Base-by-base conservation (phyloP, 2,113 vertebrate genomes). In the Fulmarus glacialis region DNA sequence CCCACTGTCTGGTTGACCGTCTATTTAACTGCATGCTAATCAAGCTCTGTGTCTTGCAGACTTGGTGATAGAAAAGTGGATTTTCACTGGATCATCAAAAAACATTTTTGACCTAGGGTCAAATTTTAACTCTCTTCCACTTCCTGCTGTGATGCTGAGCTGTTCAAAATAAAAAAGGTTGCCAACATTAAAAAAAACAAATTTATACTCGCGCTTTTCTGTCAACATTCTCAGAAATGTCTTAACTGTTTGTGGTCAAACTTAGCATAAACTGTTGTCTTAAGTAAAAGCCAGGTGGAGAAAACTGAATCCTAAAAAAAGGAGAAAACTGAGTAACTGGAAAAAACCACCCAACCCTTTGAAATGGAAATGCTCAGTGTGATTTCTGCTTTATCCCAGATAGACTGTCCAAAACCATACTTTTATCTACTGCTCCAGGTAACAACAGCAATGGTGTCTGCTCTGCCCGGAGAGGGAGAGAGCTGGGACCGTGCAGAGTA, bases 111-210 rank as follows among this genome's bases (percentile, higher is more conserved):
- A 95, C 58, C 48, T 73, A 56, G 32, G 79, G 74, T 91, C 62
- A 88, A 77, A 45, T 93, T 91, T 97, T 94, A 93, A 72, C 48
- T 80, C 40, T 91, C 89, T 95, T 93, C 70, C 58, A 56, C 48
- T 88, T 94, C 89, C 96, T 72, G 73, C 70, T 95, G 91, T 73
- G 89, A 74, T 78, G 77, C 77, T 88, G 96, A 95, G 78, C 43
- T 94, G 36, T 80, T 95, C 56, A 80, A 88, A 93, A 77, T 27
- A 64, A 82, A 83, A 86, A 77, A 85, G 42, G 15, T 68, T 90
- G 60, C 66, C 40, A 89, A 24, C 45, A 78, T 68, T 68, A 52
- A 80, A 66, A 52, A 52, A 10, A 13, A 5, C 7, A 73, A 72
- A 66, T 82, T 64, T 90, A 79, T 48, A 42, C 48, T 56, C 14